Conservation (phyloP, 2,888 invertebrate species). For the Drosophila emarginata region DNA sequence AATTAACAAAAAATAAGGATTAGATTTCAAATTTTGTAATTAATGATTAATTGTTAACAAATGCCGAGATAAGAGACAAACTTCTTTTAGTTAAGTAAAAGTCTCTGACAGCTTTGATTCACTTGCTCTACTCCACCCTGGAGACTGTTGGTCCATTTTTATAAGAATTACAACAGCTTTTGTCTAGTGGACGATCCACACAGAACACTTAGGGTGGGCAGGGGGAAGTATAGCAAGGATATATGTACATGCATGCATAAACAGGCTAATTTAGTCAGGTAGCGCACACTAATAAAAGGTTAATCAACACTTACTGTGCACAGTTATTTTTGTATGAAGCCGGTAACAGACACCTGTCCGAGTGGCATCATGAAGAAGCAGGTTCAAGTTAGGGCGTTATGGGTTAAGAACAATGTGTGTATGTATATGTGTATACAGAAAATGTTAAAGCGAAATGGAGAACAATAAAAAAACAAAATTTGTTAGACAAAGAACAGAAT, state of each 20-base stretch:
- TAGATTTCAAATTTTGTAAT: not conserved
- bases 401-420: constrained; percentile 29
- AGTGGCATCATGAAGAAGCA: constrained; percentile 57
- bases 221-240: constrained; percentile 33
- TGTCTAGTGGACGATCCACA: constrained; percentile 61
- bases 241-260: constrained; percentile 22
- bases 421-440: constrained; percentile 26
- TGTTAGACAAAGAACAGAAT: constrained; percentile 57
- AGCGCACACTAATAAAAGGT: not conserved
- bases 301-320: constrained; percentile 85
- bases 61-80: constrained; percentile 1
- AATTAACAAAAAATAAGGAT: not conserved
- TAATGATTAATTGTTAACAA: constrained; percentile 18
- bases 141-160: constrained; percentile 53
- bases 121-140: constrained; percentile 61
- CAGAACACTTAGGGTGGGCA: constrained; percentile 39
- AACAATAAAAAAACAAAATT: constrained; percentile 59
- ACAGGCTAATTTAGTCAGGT: constrained; percentile 11
- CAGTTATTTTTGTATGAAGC: constrained; percentile 86
- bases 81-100: not conserved
- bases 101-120: constrained; percentile 36
- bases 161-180: constrained; percentile 55
- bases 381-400: constrained; percentile 47
- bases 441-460: constrained; percentile 54
- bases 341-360: constrained; percentile 85